These are phyloP conservation scores for Tanypteryx hageni DNA, from an alignment of 2,888 invertebrate species.

Conservation along the genomic window DNA sequence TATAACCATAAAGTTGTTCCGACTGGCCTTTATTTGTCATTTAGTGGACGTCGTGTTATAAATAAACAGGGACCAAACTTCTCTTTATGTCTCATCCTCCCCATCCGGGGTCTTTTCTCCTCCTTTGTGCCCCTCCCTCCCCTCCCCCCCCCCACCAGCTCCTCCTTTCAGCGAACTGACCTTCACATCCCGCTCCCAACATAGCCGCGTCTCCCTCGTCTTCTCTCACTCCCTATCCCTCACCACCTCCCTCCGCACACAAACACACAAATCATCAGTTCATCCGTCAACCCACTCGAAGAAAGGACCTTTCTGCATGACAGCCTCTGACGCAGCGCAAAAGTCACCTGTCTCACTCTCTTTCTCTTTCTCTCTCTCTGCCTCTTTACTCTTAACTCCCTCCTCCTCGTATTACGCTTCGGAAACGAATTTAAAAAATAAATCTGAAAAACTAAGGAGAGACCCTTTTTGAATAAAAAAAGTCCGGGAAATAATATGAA, in stretches of 20 bases:
- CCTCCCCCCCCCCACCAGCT: neutral
- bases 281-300: constrained; percentile 53
- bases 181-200: neutral
- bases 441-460: constrained; percentile 14
- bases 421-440: constrained; percentile 46
- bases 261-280: constrained; percentile 58
- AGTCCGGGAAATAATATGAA: constrained; percentile 27
- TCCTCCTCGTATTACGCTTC: constrained; percentile 62
- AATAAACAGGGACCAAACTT: neutral
- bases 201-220: constrained; percentile 1
- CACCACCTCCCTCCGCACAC: constrained; percentile 3
- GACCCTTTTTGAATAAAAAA: neutral
- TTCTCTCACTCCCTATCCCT: neutral
- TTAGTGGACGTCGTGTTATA: neutral
- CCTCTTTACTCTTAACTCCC: neutral
- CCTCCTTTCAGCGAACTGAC: neutral
- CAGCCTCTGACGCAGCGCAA: constrained; percentile 58
- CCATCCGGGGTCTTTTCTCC: neutral
- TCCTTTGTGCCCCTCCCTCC: neutral
- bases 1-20: neutral
- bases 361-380: neutral
- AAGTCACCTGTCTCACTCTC: constrained; percentile 48
- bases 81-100: neutral
- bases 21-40: neutral
- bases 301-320: constrained; percentile 48